Conservation (phyloP, 2,797 vertebrate species). For the Cirrhinus mrigala region DNA sequence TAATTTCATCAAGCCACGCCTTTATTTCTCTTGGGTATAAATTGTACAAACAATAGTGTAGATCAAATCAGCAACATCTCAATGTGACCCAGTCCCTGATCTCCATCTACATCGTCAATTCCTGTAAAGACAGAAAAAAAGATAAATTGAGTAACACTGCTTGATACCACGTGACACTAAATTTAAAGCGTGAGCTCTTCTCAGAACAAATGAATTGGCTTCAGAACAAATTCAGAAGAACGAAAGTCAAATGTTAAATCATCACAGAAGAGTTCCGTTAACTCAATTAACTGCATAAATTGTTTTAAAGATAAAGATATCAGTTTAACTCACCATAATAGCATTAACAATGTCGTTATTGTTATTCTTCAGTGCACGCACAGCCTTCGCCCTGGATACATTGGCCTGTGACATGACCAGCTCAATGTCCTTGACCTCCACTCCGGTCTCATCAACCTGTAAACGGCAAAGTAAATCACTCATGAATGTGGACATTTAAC, state of each 20-base stretch:
- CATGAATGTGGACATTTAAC: not conserved
- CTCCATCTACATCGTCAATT: constrained; percentile 92
- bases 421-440: constrained; percentile 98
- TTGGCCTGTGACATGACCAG: constrained; percentile 99
- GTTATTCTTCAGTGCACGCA: constrained; percentile 98
- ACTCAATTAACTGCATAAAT: too few relatives aligned
- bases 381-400: constrained; percentile 96
- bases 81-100: constrained; percentile 75
- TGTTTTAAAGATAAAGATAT: not conserved
- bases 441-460: constrained; percentile 96
- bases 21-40: constrained; percentile 98
- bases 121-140: constrained; percentile 77
- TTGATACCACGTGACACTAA: not conserved
- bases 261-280: constrained; percentile 78
- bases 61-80: constrained; percentile 86
- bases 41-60: constrained; percentile 95
- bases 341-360: constrained; percentile 99
- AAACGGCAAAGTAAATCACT: constrained; percentile 17
- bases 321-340: constrained; percentile 89
- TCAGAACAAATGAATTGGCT: constrained; percentile 85
- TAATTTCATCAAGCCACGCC: constrained; percentile 87
- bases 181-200: constrained; percentile 68
- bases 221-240: constrained; percentile 91
- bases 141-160: not conserved
- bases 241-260: constrained; percentile 88